These are phyloP conservation scores for Drosophila hamatofila DNA, from an alignment of 2,888 invertebrate genomes.

Conservation along the genomic window DNA sequence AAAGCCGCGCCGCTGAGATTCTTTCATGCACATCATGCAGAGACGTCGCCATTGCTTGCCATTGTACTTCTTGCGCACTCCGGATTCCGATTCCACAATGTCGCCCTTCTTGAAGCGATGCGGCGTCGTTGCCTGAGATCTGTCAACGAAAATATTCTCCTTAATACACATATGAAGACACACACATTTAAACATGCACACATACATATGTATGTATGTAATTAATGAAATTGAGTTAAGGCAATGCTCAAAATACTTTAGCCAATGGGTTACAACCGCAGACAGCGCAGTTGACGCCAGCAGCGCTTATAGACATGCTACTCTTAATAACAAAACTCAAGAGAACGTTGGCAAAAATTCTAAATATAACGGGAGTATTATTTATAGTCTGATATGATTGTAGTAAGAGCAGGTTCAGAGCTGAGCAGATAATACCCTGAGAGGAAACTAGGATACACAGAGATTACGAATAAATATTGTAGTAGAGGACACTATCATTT, in stretches of 20 bases:
- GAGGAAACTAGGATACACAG: neutral
- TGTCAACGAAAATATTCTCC: constrained; percentile 67
- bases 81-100: constrained; percentile 88
- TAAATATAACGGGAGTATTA: neutral
- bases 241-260: constrained; percentile 19
- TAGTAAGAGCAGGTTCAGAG: neutral
- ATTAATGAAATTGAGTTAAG: constrained; percentile 44
- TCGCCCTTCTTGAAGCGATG: constrained; percentile 99
- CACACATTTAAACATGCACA: neutral
- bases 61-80: constrained; percentile 99
- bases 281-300: constrained; percentile 13
- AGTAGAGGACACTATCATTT: neutral
- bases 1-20: constrained; percentile 98
- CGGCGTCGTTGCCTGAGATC: constrained; percentile 96
- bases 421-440: neutral
- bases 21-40: constrained; percentile 98
- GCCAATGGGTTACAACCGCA: constrained; percentile 4
- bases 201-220: constrained; percentile 17
- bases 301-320: constrained; percentile 4
- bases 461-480: neutral
- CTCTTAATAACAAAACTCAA: neutral
- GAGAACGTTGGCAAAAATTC: neutral
- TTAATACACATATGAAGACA: constrained; percentile 9
- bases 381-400: neutral
- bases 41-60: constrained; percentile 99